A percentile compares a stretch with the other conserved stretches of the same genome.
Conservation (phyloP, 2,888 invertebrate species). For the Lasioglossum oenotherae region DNA sequence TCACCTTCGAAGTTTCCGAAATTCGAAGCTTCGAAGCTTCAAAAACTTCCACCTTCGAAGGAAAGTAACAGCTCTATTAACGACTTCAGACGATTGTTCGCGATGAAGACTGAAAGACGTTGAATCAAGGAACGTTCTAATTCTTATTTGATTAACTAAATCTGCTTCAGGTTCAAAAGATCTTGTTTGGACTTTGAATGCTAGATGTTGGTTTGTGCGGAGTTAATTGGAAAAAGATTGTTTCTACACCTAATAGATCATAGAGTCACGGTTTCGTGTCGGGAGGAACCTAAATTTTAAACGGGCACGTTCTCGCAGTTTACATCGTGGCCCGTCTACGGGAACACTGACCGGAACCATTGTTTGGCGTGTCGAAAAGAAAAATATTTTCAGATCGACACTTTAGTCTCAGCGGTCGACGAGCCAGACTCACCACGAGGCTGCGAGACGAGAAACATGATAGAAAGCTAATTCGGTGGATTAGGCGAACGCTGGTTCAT, state of each 20-base stretch:
- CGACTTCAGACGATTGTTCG: not conserved
- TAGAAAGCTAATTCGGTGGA: constrained; percentile 1
- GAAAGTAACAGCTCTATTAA: not conserved
- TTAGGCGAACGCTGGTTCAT: constrained; percentile 1
- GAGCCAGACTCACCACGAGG: constrained; percentile 43
- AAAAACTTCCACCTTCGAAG: no score
- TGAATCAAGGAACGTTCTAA: not conserved
- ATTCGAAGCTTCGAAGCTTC: no score
- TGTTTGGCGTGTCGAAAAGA: constrained; percentile 44
- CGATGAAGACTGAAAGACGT: not conserved
- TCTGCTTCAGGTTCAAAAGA: no score
- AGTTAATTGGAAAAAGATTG: not conserved
- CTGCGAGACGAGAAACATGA: not conserved
- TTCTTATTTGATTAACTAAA: no score
- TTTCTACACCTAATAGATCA: not conserved
- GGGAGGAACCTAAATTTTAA: not conserved
- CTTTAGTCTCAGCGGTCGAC: constrained; percentile 30
- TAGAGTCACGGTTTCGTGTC: constrained; percentile 37
- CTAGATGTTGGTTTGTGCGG: not conserved
- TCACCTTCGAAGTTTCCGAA: no score
- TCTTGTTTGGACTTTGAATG: not conserved
- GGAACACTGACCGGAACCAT: constrained; percentile 40
- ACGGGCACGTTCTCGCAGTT: constrained; percentile 48
- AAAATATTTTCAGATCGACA: constrained; percentile 58
- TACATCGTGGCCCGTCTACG: constrained; percentile 29